These are phyloP conservation scores for Cardiocondyla obscurior DNA, from an alignment of 1,140 invertebrate genomes.

Conservation along the genomic window DNA sequence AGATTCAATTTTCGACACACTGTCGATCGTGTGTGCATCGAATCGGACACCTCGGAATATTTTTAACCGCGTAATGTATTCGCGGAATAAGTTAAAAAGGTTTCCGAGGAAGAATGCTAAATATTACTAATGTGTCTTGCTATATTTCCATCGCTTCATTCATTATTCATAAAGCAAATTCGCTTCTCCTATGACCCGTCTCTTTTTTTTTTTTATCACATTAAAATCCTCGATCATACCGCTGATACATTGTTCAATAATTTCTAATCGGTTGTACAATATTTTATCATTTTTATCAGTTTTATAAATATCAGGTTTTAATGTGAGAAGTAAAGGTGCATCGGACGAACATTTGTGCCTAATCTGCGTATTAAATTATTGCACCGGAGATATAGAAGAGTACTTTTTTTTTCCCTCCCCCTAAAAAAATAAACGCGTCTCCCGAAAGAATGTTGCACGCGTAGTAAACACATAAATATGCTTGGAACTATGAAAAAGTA, in stretches of 20 bases:
- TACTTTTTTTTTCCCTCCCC: constrained; percentile 19
- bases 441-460: constrained; percentile 47
- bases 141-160: not conserved
- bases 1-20: not conserved
- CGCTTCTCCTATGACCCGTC: not conserved
- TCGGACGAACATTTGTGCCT: not conserved
- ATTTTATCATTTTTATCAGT: too few species aligned
- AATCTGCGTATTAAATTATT: not conserved
- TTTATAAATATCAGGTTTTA: not conserved
- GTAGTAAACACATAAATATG: constrained; percentile 67
- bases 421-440: not conserved
- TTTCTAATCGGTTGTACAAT: not conserved
- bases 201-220: not conserved
- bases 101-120: not conserved
- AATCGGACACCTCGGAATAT: not conserved
- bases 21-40: not conserved
- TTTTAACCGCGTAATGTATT: not conserved
- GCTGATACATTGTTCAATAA: not conserved
- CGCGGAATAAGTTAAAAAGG: not conserved
- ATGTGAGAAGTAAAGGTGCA: not conserved
- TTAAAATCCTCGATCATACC: not conserved
- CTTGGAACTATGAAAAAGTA: constrained; percentile 54
- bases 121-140: not conserved
- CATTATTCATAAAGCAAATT: not conserved
- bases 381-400: not conserved